Base-by-base conservation (phyloP, 2,797 vertebrate genomes). In the Anabacerthia variegaticeps region DNA sequence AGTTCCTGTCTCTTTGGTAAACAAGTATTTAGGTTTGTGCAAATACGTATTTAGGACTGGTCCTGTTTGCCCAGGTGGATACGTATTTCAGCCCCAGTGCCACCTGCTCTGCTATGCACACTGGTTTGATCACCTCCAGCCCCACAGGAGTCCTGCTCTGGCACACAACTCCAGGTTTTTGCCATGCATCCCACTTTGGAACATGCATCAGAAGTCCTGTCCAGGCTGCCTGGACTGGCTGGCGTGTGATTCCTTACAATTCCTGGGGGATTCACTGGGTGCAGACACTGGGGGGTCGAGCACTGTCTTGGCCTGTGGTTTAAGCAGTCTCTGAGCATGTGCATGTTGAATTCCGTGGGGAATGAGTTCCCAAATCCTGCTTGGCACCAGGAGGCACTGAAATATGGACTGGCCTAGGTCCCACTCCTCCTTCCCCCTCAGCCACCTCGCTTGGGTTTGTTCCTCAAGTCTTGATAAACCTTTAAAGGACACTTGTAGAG, bases 1-100 rank as follows among this genome's bases (percentile, higher is more conserved):
- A 89, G 97, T 97, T 97, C 96, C 98, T 71, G 96, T 97, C 92
- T 97, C 97, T 98, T 97, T 98, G 97, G 97, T 97, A 97, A 97
- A 96, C 95, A 95, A 97, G 96, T 62, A 92, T 90, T 92, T 95
- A 96, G 96, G 96, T 97, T 93, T 96, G 96, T 97, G 95, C 95
- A 39, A 89, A 66, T 90, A 95, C 73, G 86, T 95, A 96, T 92
- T 93, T 75, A 22, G 96, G 49, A 49, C 93, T 93, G 93, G 95
- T 66, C 20, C 54, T 1, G 56, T 95, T 96, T 93, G 93, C 93
- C 96, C 96, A 92, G 95, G 94, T 73, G 55, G 93, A 97, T 97
- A 92, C 91, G 74, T 89, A 93, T 92, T 92, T 68, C 41, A 56
- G 95, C 82, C 73, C 73, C 96, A 68, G 21, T 82, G 58, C 44